A percentile compares a stretch with the other conserved stretches of the same genome.
Evolutionary conservation across 2,797 vertebrate species (phyloP).

Genomic region (Phrynocephalus vlangalii): DNA sequence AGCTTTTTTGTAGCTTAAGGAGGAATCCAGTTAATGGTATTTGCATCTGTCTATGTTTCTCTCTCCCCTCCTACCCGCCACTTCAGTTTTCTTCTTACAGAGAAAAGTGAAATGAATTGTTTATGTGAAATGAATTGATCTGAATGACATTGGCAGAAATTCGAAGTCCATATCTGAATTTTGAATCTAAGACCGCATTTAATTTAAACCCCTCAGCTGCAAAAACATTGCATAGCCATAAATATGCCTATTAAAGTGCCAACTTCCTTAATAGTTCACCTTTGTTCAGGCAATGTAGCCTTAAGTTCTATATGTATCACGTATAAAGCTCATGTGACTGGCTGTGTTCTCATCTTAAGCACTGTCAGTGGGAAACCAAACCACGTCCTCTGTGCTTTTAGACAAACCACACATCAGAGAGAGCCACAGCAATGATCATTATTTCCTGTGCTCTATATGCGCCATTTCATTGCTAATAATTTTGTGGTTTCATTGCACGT

Average conservation of each 20-base stretch:
- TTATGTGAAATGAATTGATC: background rate
- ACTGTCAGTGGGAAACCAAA: background rate
- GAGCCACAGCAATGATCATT: background rate
- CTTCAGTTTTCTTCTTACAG: background rate
- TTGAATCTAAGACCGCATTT: background rate
- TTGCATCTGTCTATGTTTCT: background rate
- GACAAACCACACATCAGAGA: background rate
- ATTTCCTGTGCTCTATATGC: background rate
- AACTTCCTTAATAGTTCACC: background rate
- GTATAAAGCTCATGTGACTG: background rate
- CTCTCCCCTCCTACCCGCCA: background rate
- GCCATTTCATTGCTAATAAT: background rate
- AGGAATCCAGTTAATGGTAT: background rate
- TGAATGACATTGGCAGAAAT: background rate
- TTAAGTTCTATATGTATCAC: background rate
- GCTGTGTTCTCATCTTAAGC: background rate
- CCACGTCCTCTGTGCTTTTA: background rate
- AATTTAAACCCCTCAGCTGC: background rate
- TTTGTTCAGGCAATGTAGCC: background rate
- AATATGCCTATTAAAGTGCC: background rate
- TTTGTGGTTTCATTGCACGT: background rate
- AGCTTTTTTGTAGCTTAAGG: background rate
- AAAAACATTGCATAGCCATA: conserved; percentile 2
- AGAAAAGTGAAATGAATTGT: conserved; percentile 11
- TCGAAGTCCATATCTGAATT: background rate